phyloP scores from a whole-genome alignment of 2,797 vertebrate genomes.

The Galagoides demidoff region DNA sequence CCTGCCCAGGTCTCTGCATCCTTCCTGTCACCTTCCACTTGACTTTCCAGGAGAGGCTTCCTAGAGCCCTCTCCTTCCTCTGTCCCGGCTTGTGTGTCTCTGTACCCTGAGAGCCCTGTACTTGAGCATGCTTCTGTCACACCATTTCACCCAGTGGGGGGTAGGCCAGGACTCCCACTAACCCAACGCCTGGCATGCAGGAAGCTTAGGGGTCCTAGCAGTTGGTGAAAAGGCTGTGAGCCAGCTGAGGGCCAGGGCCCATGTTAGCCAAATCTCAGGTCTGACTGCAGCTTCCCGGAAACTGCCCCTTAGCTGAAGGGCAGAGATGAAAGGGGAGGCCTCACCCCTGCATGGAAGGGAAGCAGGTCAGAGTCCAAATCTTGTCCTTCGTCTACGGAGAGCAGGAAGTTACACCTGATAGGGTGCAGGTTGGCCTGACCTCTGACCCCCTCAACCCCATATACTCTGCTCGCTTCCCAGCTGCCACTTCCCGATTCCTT shows the following conservation, averaged over 20 bases:
- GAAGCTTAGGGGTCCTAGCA: background rate
- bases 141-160: background rate
- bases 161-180: background rate
- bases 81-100: background rate
- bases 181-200: background rate
- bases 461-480: background rate
- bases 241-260: background rate
- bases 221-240: background rate
- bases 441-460: background rate
- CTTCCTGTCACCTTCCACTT: background rate
- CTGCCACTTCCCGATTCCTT: background rate
- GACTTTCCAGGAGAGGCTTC: background rate
- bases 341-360: background rate
- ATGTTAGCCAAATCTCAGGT: background rate
- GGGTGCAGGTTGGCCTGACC: background rate
- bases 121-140: background rate
- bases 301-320: background rate
- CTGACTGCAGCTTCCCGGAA: background rate
- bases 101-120: background rate
- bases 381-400: background rate
- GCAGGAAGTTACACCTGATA: background rate
- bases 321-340: background rate
- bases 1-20: background rate
- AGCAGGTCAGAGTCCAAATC: background rate
- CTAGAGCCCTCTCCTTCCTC: background rate